phyloP scores from a whole-genome alignment of 2,888 invertebrate species.

The Chrysolina americana region DNA sequence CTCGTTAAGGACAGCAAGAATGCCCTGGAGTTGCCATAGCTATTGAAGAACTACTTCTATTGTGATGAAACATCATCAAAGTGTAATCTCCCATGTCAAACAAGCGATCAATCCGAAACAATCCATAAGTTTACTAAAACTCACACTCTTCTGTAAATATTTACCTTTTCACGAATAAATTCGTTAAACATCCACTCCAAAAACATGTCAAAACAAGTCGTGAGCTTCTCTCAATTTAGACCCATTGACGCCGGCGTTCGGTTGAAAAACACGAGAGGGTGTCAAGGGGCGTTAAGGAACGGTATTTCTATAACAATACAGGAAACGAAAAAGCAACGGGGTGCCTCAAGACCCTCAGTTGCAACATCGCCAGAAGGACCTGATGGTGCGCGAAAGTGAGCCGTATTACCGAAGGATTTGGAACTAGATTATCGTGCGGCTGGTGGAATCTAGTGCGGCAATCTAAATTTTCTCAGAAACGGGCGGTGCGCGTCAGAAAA shows the following conservation, averaged over 20 bases:
- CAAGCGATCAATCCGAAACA: too few relatives aligned
- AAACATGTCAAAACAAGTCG: conserved; percentile 30
- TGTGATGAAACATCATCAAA: too few relatives aligned
- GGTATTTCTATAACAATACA: conserved; percentile 18
- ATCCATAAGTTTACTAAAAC: too few relatives aligned
- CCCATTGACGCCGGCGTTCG: conserved; percentile 25
- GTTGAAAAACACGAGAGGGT: neutral
- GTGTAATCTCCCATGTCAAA: too few relatives aligned
- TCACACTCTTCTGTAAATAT: neutral
- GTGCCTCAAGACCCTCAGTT: conserved; percentile 20
- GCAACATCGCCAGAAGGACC: neutral
- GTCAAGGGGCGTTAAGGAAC: conserved; percentile 20
- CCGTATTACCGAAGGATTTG: neutral
- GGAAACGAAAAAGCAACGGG: conserved; percentile 23
- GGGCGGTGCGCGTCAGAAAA: conserved; percentile 9
- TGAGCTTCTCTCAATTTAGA: neutral
- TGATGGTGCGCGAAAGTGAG: neutral
- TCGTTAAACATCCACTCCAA: conserved; percentile 3
- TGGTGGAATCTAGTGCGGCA: neutral
- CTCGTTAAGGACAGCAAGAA: too few relatives aligned
- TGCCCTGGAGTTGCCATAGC: too few relatives aligned
- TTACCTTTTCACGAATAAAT: neutral
- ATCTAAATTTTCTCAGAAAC: conserved; percentile 25
- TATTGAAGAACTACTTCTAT: too few relatives aligned
- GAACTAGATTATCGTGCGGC: neutral